Evolutionary conservation across 1,140 invertebrate genomes (phyloP).

Genomic region (Hesperophylax magnus): DNA sequence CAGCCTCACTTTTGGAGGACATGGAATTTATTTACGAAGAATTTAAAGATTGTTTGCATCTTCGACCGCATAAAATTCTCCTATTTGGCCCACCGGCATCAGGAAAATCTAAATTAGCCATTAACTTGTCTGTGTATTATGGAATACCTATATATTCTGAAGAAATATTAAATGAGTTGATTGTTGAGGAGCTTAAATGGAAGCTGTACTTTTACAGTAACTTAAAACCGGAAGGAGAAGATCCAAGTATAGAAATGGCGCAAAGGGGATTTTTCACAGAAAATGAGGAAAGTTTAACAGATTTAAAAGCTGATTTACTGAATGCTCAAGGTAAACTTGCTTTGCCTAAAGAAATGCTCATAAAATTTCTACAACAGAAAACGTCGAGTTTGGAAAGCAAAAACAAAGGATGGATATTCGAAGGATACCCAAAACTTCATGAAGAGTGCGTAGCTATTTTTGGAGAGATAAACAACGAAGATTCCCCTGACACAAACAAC

Average conservation of each 20-base stretch:
- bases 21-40: slow-evolving; percentile 16
- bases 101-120: slow-evolving; percentile 9
- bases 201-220: slow-evolving; percentile 19
- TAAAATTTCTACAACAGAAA: slow-evolving; percentile 17
- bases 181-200: slow-evolving; percentile 9
- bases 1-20: slow-evolving; percentile 11
- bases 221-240: not conserved
- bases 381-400: slow-evolving; percentile 4
- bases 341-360: slow-evolving; percentile 4
- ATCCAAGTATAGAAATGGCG: not conserved
- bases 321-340: not conserved
- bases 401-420: slow-evolving; percentile 32
- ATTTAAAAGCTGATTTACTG: not conserved
- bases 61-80: slow-evolving; percentile 16
- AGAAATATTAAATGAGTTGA: slow-evolving; percentile 7
- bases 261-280: not conserved
- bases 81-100: slow-evolving; percentile 8
- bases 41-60: slow-evolving; percentile 14
- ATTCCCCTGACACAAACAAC: not conserved
- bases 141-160: slow-evolving; percentile 1
- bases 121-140: not conserved
- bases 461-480: not conserved
- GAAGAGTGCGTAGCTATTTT: slow-evolving; percentile 24
- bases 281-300: not conserved
- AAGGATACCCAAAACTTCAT: slow-evolving; percentile 8